Conservation (phyloP, 37 sponge, comb jelly and placozoan genomes). For the Cladorhizidae sp. region DNA sequence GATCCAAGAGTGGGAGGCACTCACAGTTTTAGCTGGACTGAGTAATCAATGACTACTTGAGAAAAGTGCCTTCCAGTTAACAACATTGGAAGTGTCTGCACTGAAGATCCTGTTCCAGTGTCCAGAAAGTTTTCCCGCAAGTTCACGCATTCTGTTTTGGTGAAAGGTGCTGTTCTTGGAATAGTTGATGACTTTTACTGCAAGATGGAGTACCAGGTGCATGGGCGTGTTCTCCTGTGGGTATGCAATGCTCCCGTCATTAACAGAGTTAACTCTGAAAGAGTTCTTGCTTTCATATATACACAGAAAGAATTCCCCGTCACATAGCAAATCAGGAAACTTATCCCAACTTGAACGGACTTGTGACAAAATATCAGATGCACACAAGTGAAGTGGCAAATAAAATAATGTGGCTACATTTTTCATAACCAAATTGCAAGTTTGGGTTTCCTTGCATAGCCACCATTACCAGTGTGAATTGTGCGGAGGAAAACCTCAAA, state of each 20-base stretch:
- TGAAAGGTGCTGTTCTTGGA: conserved; percentile 13
- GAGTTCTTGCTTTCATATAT: no score
- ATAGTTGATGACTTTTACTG: conserved; percentile 43
- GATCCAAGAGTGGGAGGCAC: conserved; percentile 12
- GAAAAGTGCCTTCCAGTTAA: conserved; percentile 37
- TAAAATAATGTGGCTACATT: conserved; percentile 2
- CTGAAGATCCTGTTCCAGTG: conserved; percentile 60
- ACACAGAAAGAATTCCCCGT: no score
- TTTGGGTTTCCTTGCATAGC: conserved; percentile 53
- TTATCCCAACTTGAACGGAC: conserved; percentile 37
- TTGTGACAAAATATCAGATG: conserved; percentile 40
- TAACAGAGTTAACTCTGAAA: conserved; percentile 46
- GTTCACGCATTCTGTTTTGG: conserved; percentile 21
- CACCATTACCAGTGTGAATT: conserved; percentile 6
- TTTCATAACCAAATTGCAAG: conserved; percentile 35
- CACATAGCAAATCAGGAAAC: neutral
- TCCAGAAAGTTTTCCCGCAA: conserved; percentile 34
- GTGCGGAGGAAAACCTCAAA: conserved; percentile 31
- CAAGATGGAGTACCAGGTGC: conserved; percentile 32
- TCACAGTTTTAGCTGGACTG: conserved; percentile 32
- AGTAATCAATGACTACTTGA: conserved; percentile 27
- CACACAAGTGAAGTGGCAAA: conserved; percentile 37
- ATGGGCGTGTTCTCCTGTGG: conserved; percentile 52
- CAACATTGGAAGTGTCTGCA: conserved; percentile 38
- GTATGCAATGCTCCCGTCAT: conserved; percentile 28